Evolutionary conservation across 2,113 vertebrate genomes (phyloP).

Genomic region (Lasiurus borealis): DNA sequence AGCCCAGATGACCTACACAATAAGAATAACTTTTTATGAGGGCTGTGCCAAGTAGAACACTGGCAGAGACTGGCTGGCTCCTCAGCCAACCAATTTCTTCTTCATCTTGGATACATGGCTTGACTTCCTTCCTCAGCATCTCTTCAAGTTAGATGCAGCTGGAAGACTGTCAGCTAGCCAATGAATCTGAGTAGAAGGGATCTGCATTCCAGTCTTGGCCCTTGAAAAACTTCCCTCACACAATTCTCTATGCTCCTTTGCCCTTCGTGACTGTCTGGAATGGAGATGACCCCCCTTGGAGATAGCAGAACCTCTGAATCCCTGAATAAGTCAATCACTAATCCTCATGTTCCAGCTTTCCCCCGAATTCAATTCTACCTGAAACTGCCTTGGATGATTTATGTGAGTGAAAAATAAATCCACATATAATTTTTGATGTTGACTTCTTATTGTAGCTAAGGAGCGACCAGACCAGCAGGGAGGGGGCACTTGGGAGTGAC

Average conservation of each 20-base stretch:
- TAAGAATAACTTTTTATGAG: neutral
- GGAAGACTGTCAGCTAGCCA: neutral
- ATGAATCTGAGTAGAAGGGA: neutral
- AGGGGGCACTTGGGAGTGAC: too few species aligned
- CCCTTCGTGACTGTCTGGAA: neutral
- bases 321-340: neutral
- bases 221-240: neutral
- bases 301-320: neutral
- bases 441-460: neutral
- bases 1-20: constrained; percentile 89
- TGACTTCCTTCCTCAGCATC: neutral
- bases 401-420: neutral
- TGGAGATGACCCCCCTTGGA: neutral
- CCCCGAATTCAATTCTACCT: neutral
- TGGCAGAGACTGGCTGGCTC: neutral
- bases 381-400: neutral
- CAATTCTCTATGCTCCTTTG: neutral
- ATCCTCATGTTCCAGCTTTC: neutral
- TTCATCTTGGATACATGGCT: neutral
- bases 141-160: neutral
- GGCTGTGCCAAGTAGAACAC: neutral
- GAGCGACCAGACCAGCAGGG: too few species aligned
- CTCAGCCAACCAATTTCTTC: neutral
- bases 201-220: neutral
- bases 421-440: neutral